Conservation (phyloP, 2,888 invertebrate species). For the Dexiosoma caninum region DNA sequence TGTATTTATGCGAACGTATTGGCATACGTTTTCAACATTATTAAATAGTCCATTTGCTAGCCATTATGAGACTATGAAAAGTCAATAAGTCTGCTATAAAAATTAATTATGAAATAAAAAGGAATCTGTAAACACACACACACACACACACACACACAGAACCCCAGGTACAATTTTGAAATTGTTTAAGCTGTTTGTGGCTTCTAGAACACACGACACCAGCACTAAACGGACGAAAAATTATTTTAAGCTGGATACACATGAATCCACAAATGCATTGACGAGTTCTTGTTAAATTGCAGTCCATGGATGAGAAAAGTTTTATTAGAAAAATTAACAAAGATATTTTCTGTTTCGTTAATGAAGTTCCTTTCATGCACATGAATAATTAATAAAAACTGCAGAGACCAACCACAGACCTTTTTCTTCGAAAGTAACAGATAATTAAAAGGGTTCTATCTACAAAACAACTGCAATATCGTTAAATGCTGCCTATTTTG, state of each 20-base stretch:
- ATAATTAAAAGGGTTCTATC: too few relatives aligned
- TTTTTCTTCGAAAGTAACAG: neutral
- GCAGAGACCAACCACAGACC: constrained; percentile 4
- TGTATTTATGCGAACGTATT: neutral
- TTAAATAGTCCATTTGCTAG: constrained; percentile 57
- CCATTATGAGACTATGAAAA: constrained; percentile 56
- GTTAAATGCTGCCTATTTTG: too few relatives aligned
- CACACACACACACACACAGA: constrained; percentile 2
- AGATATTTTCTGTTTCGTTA: neutral
- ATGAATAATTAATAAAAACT: neutral
- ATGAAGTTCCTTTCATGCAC: neutral
- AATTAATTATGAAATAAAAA: constrained; percentile 60
- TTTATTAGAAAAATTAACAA: constrained; percentile 4
- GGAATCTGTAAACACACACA: too few relatives aligned
- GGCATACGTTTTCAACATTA: constrained; percentile 50
- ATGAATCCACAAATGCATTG: constrained; percentile 5
- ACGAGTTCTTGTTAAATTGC: neutral
- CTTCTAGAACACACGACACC: neutral
- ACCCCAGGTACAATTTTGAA: neutral
- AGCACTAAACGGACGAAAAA: neutral
- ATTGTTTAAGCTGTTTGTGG: constrained; percentile 34
- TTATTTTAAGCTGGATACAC: neutral
- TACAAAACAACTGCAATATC: neutral
- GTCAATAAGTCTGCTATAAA: constrained; percentile 60
- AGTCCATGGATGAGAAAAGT: too few relatives aligned